phyloP scores from a whole-genome alignment of 2,888 invertebrate genomes.

The Bedellia somnulentella region DNA sequence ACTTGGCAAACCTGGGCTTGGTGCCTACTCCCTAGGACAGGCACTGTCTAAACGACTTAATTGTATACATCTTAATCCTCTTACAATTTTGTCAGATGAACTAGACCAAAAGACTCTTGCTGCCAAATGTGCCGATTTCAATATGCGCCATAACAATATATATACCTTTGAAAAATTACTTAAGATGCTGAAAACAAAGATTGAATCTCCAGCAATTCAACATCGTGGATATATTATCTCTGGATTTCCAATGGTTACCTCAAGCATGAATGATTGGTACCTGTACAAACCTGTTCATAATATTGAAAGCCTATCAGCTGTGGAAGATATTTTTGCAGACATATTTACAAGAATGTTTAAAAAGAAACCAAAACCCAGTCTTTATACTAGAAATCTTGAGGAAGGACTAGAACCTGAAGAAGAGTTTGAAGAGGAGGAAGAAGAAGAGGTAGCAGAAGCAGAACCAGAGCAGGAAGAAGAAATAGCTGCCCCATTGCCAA shows the following conservation, averaged over 20 bases:
- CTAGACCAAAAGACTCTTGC: conserved; percentile 52
- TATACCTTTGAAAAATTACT: conserved; percentile 52
- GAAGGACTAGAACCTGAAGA: conserved; percentile 4
- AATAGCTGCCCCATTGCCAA: conserved; percentile 19
- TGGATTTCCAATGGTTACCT: conserved; percentile 65
- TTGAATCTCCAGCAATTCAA: conserved; percentile 45
- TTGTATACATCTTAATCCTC: conserved; percentile 62
- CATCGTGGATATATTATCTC: conserved; percentile 68
- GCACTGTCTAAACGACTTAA: conserved; percentile 57
- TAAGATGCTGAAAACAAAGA: conserved; percentile 49
- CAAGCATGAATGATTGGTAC: conserved; percentile 18
- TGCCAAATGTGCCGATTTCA: conserved; percentile 62
- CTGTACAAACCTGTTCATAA: conserved; percentile 19
- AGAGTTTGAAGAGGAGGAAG: conserved; percentile 14
- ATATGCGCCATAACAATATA: conserved; percentile 53
- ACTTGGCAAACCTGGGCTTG: conserved; percentile 61
- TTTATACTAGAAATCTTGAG: too few relatives aligned
- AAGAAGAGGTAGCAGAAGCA: conserved; percentile 4
- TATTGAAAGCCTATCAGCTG: conserved; percentile 26
- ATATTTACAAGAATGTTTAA: not conserved
- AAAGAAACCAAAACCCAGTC: not conserved
- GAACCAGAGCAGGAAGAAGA: conserved; percentile 11
- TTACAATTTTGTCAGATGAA: conserved; percentile 57
- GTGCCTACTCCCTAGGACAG: conserved; percentile 53
- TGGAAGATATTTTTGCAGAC: conserved; percentile 16